Percentiles rank a stretch among this genome's conserved stretches.
Evolutionary conservation across 1,140 invertebrate genomes (phyloP).

Genomic region (Bombus turneri): DNA sequence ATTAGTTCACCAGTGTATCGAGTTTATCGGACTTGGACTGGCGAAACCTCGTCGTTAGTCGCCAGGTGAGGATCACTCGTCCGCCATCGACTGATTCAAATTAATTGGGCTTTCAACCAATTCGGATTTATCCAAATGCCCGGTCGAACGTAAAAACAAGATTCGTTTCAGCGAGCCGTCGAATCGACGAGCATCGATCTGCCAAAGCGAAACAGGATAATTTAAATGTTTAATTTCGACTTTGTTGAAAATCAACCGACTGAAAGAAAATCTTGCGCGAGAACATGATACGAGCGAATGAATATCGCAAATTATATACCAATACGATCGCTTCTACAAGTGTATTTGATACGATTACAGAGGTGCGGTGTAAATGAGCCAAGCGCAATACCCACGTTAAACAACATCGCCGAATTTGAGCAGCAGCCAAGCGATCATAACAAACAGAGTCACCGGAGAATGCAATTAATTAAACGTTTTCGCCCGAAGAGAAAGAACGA

Average conservation of each 20-base stretch:
- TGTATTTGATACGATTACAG: neutral
- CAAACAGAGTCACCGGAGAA: neutral
- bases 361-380: constrained; percentile 2
- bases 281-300: neutral
- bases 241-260: neutral
- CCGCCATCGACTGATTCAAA: too few relatives aligned
- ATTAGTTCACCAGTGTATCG: too few relatives aligned
- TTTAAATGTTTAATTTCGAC: constrained; percentile 17
- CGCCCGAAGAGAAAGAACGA: neutral
- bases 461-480: too few relatives aligned
- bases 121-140: too few relatives aligned
- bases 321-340: neutral
- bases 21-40: too few relatives aligned
- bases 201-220: neutral
- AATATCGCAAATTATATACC: constrained; percentile 23
- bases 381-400: constrained; percentile 5
- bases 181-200: too few relatives aligned
- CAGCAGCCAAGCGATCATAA: neutral
- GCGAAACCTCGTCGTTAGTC: too few relatives aligned
- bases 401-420: constrained; percentile 15
- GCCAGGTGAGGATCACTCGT: too few relatives aligned
- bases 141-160: too few relatives aligned
- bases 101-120: too few relatives aligned
- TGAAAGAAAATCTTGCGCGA: constrained; percentile 1
- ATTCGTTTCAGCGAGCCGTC: too few relatives aligned